Percentiles rank a stretch among this genome's conserved stretches.
Conservation (phyloP, 2,888 invertebrate species). For the Metalampra italica region DNA sequence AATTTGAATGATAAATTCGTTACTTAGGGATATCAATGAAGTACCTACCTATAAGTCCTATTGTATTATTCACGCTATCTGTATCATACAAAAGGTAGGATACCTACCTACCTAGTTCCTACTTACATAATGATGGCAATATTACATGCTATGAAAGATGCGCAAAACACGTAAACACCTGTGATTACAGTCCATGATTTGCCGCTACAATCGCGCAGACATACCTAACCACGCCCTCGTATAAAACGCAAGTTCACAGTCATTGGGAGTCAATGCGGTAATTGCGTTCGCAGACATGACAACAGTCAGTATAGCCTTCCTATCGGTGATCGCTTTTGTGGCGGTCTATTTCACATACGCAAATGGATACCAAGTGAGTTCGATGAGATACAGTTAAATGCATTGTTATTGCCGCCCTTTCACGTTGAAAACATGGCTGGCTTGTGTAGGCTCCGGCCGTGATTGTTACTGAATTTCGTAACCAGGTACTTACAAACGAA, state of each 20-base stretch:
- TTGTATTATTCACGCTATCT: too few relatives aligned
- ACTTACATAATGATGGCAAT: background rate
- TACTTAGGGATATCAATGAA: too few relatives aligned
- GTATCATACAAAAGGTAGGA: too few relatives aligned
- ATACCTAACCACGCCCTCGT: slow-evolving; percentile 62
- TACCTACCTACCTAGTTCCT: too few relatives aligned
- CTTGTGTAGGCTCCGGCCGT: too few relatives aligned
- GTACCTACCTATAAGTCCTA: too few relatives aligned
- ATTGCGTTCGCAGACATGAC: slow-evolving; percentile 49
- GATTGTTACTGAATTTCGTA: too few relatives aligned
- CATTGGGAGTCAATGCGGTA: slow-evolving; percentile 51
- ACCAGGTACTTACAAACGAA: too few relatives aligned
- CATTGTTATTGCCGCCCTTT: too few relatives aligned
- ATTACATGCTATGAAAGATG: slow-evolving; percentile 2
- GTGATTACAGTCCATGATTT: slow-evolving; percentile 51
- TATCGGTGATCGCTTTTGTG: slow-evolving; percentile 33
- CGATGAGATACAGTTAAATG: background rate
- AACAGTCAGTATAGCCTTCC: slow-evolving; percentile 26
- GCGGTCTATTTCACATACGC: slow-evolving; percentile 31
- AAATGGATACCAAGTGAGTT: slow-evolving; percentile 50
- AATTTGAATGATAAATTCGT: too few relatives aligned
- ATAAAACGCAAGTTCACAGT: slow-evolving; percentile 74
- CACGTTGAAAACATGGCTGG: too few relatives aligned
- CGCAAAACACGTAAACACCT: slow-evolving; percentile 22
- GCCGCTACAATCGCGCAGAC: slow-evolving; percentile 46